A percentile compares a stretch with the other conserved stretches of the same genome.
These are phyloP conservation scores for Anarsia innoxiella DNA, from an alignment of 2,888 invertebrate genomes.

Conservation along the genomic window DNA sequence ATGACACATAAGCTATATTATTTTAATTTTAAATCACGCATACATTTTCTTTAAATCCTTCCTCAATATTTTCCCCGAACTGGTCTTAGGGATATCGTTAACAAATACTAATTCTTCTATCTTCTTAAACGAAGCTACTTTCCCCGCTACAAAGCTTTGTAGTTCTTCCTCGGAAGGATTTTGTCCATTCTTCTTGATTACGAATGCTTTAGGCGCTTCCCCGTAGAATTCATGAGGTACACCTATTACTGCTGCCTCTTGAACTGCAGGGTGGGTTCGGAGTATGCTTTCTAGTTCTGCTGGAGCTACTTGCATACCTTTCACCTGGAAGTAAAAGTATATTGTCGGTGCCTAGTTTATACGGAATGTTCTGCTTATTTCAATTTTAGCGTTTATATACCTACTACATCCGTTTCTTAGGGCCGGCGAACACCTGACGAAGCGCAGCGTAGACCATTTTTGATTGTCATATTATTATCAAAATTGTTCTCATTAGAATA, in stretches of 20 bases:
- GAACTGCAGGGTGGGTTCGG: slow-evolving; percentile 82
- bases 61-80: slow-evolving; percentile 86
- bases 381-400: no score
- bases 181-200: slow-evolving; percentile 74
- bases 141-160: slow-evolving; percentile 76
- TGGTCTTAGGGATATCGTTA: slow-evolving; percentile 82
- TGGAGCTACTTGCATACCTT: slow-evolving; percentile 88
- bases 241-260: slow-evolving; percentile 91
- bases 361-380: no score
- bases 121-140: slow-evolving; percentile 86
- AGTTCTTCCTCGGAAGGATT: slow-evolving; percentile 60
- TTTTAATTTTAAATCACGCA: slow-evolving; percentile 23
- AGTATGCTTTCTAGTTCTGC: slow-evolving; percentile 90
- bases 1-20: background rate
- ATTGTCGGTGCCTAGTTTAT: no score
- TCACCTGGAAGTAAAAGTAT: slow-evolving; percentile 69
- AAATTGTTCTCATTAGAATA: no score
- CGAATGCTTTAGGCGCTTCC: slow-evolving; percentile 86
- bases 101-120: slow-evolving; percentile 80
- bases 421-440: no score
- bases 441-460: no score
- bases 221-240: slow-evolving; percentile 82
- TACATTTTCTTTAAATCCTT: slow-evolving; percentile 75
- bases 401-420: no score
- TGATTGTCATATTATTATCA: no score